These are phyloP conservation scores for Odocoileus virginianus DNA, from an alignment of 2,113 vertebrate species.

Conservation along the genomic window DNA sequence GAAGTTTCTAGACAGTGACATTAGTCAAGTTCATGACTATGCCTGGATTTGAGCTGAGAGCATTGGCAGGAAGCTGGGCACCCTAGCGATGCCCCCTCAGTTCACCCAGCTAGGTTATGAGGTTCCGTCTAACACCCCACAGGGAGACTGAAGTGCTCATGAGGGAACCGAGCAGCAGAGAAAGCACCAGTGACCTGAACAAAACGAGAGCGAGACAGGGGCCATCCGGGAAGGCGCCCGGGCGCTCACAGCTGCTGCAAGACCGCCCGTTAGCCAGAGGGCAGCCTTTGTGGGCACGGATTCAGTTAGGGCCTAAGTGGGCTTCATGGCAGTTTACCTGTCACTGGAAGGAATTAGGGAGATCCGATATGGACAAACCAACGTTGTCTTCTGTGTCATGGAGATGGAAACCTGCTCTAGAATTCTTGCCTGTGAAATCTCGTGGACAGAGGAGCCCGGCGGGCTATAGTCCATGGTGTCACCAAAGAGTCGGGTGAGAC, in stretches of 20 bases:
- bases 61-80: neutral
- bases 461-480: neutral
- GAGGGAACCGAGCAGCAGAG: neutral
- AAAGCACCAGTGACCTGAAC: neutral
- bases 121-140: neutral
- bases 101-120: neutral
- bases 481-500: neutral
- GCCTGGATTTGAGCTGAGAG: neutral
- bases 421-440: neutral
- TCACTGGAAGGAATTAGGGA: neutral
- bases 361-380: neutral
- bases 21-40: neutral
- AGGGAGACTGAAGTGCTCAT: neutral
- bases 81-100: neutral
- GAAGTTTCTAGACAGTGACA: neutral
- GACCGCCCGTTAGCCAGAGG: neutral
- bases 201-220: neutral
- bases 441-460: neutral
- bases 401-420: neutral
- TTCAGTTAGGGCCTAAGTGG: neutral
- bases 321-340: neutral
- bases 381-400: neutral
- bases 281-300: neutral
- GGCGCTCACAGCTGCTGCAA: neutral
- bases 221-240: accelerated